Base-by-base conservation (phyloP, 2,113 vertebrate species). In the Isichthys henryi region DNA sequence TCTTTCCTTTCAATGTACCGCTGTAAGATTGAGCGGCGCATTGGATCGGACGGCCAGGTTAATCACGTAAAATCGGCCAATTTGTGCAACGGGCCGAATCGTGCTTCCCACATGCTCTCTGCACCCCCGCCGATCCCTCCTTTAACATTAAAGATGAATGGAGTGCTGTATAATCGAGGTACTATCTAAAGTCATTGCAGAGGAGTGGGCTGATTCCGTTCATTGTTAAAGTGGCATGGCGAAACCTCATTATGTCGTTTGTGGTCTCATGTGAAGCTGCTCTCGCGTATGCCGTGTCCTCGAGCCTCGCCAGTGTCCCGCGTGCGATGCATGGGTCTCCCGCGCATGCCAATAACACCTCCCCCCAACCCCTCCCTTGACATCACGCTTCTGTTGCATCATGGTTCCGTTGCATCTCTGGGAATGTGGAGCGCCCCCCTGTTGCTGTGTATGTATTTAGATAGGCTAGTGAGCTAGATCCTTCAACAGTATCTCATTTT, bases 401-500 rank as follows among this genome's bases (percentile, higher is more conserved):
- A 89, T 89, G 89, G 82, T 88, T 62, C 58, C 23, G 77, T 88
- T 92, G 87, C 86, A 53, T 91, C 56, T 91, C 74, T 88, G 70
- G 31, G 50, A 82, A 77, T 89, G 89, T 70, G 62, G n/a, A 31
- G 45, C 31, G 45, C 35, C 43, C 80, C 45, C 48, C 7, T 66
- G 86, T n/a, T 46, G 49, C 35, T 88, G 86, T 88, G 84, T 74
- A 56, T 74, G n/a, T 90, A 27, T 7, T 92, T 90, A 95, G 96
- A 94, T 93, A 96, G 96, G 95, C 90, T 93, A 95, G 96, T 39
- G 91, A 96, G 95, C 94, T 94, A 96, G 96, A 88, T 95, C 95
- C 94, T 92, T 96, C 96, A 97, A 96, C 95, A 90, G 95, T 96
- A 94, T 97, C 94, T 97, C 96, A 83, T 98, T 96, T 97, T 97